A percentile compares a stretch with the other conserved stretches of the same genome.
Conservation (phyloP, 1,140 invertebrate species). For the Scaptomyza pallida region DNA sequence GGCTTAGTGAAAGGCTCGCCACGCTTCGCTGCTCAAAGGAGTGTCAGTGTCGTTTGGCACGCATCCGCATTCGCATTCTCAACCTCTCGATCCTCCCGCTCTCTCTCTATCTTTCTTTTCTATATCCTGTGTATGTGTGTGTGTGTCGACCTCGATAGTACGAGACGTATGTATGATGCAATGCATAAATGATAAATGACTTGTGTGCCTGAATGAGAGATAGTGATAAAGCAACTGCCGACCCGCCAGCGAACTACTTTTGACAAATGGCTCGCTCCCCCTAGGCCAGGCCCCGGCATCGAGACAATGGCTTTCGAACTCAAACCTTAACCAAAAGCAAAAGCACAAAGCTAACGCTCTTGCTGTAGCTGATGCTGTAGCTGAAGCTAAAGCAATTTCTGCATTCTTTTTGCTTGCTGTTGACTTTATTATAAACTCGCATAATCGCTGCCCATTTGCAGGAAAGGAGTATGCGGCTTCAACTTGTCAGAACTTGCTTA, state of each 20-base stretch:
- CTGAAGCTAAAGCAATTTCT: conserved; percentile 2
- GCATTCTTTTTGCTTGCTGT: conserved; percentile 39
- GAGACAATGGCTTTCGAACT: conserved; percentile 32
- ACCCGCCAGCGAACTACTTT: conserved; percentile 56
- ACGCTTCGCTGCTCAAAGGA: conserved; percentile 65
- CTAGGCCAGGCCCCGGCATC: background rate
- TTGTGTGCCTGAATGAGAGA: conserved; percentile 62
- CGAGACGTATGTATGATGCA: conserved; percentile 50
- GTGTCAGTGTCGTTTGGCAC: conserved; percentile 62
- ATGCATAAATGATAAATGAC: conserved; percentile 79
- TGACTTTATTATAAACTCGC: conserved; percentile 79
- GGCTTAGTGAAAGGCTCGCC: conserved; percentile 51
- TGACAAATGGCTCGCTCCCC: conserved; percentile 64
- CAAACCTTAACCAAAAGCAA: conserved; percentile 4
- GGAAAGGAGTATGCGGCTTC: conserved; percentile 12
- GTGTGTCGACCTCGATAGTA: conserved; percentile 41
- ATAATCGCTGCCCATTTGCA: conserved; percentile 71
- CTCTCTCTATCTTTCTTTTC: background rate
- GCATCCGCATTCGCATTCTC: conserved; percentile 33
- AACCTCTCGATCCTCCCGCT: background rate
- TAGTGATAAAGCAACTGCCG: conserved; percentile 74
- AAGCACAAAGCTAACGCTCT: background rate
- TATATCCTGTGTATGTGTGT: conserved; percentile 7
- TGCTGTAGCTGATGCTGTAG: background rate
- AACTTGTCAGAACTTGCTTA: conserved; percentile 74